Conservation (phyloP, 2,888 invertebrate genomes). For the Argyresthia albistria region DNA sequence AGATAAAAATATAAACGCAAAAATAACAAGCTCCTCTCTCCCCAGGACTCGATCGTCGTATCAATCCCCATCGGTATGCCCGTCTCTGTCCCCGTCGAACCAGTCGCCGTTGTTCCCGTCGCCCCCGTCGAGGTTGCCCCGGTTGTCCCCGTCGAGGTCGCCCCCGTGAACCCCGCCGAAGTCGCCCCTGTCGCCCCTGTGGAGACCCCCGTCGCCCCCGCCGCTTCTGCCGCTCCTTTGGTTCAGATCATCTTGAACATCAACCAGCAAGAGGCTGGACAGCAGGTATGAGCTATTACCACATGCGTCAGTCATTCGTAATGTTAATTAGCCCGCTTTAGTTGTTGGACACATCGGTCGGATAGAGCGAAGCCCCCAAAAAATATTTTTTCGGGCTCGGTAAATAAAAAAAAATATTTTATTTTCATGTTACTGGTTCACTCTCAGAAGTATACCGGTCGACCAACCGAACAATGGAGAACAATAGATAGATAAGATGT, state of each 20-base stretch:
- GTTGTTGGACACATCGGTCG: too few species aligned
- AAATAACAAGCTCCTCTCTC: background rate
- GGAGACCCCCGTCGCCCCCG: constrained; percentile 13
- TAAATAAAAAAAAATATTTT: too few species aligned
- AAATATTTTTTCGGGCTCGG: too few species aligned
- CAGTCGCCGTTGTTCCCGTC: constrained; percentile 8
- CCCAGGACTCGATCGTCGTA: constrained; percentile 15
- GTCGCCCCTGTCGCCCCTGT: constrained; percentile 8
- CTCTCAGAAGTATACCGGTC: too few species aligned
- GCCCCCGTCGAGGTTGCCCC: constrained; percentile 13
- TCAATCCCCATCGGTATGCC: constrained; percentile 10
- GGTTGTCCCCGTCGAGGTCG: constrained; percentile 12
- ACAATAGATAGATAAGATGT: too few species aligned
- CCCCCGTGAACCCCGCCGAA: constrained; percentile 6
- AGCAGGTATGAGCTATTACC: too few species aligned
- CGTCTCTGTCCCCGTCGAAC: constrained; percentile 1
- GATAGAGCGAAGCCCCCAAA: too few species aligned
- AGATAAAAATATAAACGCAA: background rate
- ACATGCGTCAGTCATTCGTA: too few species aligned
- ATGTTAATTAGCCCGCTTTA: too few species aligned
- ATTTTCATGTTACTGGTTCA: too few species aligned
- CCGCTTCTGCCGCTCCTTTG: constrained; percentile 27
- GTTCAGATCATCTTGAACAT: constrained; percentile 38
- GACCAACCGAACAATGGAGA: too few species aligned
- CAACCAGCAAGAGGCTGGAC: constrained; percentile 15